Evolutionary conservation across 1,140 invertebrate genomes (phyloP), one percentile per base, ranked within the genome.

Genomic region (Apis cerana): DNA sequence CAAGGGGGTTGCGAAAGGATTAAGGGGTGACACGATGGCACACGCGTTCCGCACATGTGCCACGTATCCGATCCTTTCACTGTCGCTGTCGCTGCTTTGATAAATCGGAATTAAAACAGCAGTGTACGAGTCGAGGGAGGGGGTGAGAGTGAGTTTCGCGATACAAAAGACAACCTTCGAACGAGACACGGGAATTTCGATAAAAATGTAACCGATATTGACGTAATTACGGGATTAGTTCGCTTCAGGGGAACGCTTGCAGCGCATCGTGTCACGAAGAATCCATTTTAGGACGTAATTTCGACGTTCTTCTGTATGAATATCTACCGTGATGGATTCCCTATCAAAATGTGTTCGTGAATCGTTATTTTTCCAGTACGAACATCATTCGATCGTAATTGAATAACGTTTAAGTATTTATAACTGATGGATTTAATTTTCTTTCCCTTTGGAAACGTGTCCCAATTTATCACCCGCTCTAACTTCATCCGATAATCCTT

Each of bases 91-190:
- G 82, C 74, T 82, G 83, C 65, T 88, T 87, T 88, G 86, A 88
- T 88, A 87, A 88, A 88, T 88, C 75, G 77, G 83, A 87, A 88
- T 87, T 88, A 86, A 87, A 88, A 81, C 82, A 75, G 61, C 15
- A 5, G 50, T 72, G 62, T 15, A 9, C 43, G n/a, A 17, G 27
- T n/a, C 17, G 9, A 17, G 5, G 17, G 12, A 43, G 64, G 9
- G 48, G 17, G 72, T 59, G 62, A 48, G 50, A 27, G 65, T 75
- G 59, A 21, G 13, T 56, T 23, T 48, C 15, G 12, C 33, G 59
- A 10, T 54, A 76, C 62, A 69, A 69, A 82, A 76, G 64, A 52
- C 33, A 67, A 15, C 8, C 52, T 62, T 43, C 61, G 1, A 7
- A 21, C 15, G n/a, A 54, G 13, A 76, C 72, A 59, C 19, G 80